A percentile compares a stretch with the other conserved stretches of the same genome.
phyloP scores from a whole-genome alignment of 2,113 vertebrate species.

The Scatophagus argus region DNA sequence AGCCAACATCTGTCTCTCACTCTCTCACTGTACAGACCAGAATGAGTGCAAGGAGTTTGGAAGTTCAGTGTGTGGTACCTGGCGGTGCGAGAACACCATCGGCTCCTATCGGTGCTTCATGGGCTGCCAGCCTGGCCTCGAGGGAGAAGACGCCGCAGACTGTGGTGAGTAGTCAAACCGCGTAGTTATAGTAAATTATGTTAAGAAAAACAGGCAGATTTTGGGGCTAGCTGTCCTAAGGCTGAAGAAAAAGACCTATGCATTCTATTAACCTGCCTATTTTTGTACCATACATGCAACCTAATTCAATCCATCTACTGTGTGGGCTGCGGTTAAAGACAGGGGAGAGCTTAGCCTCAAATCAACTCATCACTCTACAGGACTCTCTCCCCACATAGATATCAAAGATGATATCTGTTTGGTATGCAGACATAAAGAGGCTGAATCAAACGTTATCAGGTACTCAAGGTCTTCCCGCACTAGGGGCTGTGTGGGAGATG shows the following conservation, averaged over 20 bases:
- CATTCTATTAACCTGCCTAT: neutral
- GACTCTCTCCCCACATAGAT: constrained; percentile 7
- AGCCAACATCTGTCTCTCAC: constrained; percentile 46
- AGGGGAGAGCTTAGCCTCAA: neutral
- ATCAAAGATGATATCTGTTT: constrained; percentile 44
- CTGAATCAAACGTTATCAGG: constrained; percentile 58
- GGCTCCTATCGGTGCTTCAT: constrained; percentile 83
- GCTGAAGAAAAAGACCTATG: neutral
- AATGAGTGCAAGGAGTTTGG: constrained; percentile 85
- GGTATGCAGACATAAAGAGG: constrained; percentile 42
- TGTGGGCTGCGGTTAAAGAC: constrained; percentile 17
- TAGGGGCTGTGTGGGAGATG: constrained; percentile 23
- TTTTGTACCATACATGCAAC: constrained; percentile 3
- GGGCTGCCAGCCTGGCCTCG: constrained; percentile 77
- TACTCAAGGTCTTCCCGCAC: constrained; percentile 22
- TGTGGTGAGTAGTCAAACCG: constrained; percentile 77
- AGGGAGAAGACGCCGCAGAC: constrained; percentile 62
- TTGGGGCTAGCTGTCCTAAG: constrained; percentile 7
- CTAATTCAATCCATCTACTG: constrained; percentile 4
- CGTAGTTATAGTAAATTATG: constrained; percentile 27
- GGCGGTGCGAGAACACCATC: constrained; percentile 85
- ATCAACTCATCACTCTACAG: constrained; percentile 5
- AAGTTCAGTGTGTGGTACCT: constrained; percentile 78
- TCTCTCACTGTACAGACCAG: constrained; percentile 70
- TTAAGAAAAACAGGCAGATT: constrained; percentile 13